Base-by-base conservation (phyloP, 2,888 invertebrate genomes). In the Epinotia bilunana region DNA sequence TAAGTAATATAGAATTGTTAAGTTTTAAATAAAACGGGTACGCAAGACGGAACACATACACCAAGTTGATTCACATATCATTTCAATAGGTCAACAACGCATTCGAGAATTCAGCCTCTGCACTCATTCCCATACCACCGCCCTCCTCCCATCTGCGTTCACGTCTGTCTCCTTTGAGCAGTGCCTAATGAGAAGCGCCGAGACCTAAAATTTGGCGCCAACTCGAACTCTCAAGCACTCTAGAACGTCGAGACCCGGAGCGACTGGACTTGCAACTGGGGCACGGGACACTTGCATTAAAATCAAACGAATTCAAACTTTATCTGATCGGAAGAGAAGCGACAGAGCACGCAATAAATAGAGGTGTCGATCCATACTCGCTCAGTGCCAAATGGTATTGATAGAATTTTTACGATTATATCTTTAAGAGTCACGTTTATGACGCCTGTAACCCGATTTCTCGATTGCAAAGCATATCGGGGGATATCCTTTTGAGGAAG, bases 151-250 rank as follows among this genome's bases (percentile, higher is more conserved):
- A 65, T 64, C 53, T 53, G 33, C 81, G 78, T 78, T 81, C 79
- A 74, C 69, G 71, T 76, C 74, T 75, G 69, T 77, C 80, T 77
- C 77, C 86, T 85, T 82, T 83, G 85, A 89, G 83, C 88, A 85
- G 83, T 85, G 86, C 85, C 90, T 93, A 93, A 93, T 92, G 92
- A 92, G 92, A 91, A 91, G 88, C 91, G 90, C 90, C 87, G 90
- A 87, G 88, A 91, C 87, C 91, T 91, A 90, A 93, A 93, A 93
- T 93, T 92, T 89, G 90, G 92, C 90, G 91, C 92, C 92, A 92
- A 91, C 91, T 93, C 92, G 88, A 92, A 92, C 90, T 90, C 87
- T 87, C 84, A 87, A 92, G 90, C 88, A 87, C 88, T 85, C 87
- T 90, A 86, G 84, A 88, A 81, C 78, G 81, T 82, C 79, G 80